phyloP scores from a whole-genome alignment of 2,113 vertebrate species.

The Lampris incognitus region DNA sequence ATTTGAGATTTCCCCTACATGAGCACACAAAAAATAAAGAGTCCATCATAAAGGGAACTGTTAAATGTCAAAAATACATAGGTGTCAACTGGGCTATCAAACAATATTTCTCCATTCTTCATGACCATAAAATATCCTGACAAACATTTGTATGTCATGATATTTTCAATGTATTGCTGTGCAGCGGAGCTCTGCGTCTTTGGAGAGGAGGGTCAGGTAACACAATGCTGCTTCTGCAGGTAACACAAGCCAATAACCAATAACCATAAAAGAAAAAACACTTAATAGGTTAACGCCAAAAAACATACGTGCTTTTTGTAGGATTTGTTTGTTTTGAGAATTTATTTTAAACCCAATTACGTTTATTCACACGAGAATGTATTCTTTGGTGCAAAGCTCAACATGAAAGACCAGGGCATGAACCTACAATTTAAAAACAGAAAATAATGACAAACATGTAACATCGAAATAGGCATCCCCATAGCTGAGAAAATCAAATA shows the following conservation, averaged over 20 bases:
- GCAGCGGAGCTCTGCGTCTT: background rate
- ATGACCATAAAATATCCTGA: background rate
- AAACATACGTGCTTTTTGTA: conserved; percentile 31
- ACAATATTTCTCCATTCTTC: background rate
- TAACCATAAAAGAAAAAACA: conserved; percentile 16
- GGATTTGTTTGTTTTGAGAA: no score
- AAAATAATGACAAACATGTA: no score
- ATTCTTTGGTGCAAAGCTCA: no score
- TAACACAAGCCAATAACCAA: conserved; percentile 13
- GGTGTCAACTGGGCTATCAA: background rate
- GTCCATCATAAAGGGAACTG: background rate
- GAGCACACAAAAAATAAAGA: background rate
- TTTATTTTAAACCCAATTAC: no score
- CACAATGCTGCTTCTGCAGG: background rate
- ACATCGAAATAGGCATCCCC: no score
- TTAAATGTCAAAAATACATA: background rate
- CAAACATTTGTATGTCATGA: no score
- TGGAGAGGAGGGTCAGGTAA: background rate
- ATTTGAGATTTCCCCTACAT: conserved; percentile 3
- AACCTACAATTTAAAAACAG: no score
- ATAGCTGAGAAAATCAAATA: no score
- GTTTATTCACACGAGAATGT: no score
- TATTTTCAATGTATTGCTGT: no score
- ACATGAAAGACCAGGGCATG: no score
- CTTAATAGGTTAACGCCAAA: conserved; percentile 18